Conservation (phyloP, 1,140 invertebrate species). For the Saccostrea echinata region DNA sequence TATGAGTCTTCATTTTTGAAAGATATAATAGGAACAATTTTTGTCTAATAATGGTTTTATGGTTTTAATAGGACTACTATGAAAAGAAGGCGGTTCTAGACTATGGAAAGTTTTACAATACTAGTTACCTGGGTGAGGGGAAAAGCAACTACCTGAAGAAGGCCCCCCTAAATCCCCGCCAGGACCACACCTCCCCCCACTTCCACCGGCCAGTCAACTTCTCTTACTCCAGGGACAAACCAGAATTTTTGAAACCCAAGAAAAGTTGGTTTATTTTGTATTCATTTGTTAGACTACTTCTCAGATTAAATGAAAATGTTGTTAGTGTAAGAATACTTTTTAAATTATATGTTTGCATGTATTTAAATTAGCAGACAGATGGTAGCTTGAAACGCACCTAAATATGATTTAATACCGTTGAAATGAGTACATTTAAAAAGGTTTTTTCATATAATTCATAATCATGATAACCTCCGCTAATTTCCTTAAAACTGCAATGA, state of each 20-base stretch:
- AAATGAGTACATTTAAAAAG: too few species aligned
- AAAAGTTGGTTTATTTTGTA: constrained; percentile 66
- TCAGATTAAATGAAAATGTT: too few species aligned
- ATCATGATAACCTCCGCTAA: too few species aligned
- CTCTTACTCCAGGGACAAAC: constrained; percentile 74
- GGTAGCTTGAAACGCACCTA: too few species aligned
- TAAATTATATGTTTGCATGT: too few species aligned
- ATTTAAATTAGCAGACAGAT: too few species aligned
- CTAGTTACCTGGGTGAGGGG: constrained; percentile 70
- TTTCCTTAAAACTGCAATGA: too few species aligned
- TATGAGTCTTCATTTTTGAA: too few species aligned
- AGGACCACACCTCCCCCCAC: constrained; percentile 65
- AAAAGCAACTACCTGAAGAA: constrained; percentile 64
- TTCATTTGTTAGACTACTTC: too few species aligned
- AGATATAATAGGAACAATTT: background rate
- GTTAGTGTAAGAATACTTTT: too few species aligned
- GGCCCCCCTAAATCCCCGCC: constrained; percentile 55
- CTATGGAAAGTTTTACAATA: constrained; percentile 76
- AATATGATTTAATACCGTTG: too few species aligned
- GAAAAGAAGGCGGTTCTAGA: constrained; percentile 63
- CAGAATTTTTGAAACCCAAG: constrained; percentile 74
- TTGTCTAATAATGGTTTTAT: background rate
- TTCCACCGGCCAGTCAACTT: constrained; percentile 78
- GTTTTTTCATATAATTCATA: too few species aligned
- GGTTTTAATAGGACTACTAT: constrained; percentile 59